Percentiles rank a stretch among this genome's conserved stretches.
Conservation (phyloP, 2,113 vertebrate species). For the Pomatostomus ruficeps region DNA sequence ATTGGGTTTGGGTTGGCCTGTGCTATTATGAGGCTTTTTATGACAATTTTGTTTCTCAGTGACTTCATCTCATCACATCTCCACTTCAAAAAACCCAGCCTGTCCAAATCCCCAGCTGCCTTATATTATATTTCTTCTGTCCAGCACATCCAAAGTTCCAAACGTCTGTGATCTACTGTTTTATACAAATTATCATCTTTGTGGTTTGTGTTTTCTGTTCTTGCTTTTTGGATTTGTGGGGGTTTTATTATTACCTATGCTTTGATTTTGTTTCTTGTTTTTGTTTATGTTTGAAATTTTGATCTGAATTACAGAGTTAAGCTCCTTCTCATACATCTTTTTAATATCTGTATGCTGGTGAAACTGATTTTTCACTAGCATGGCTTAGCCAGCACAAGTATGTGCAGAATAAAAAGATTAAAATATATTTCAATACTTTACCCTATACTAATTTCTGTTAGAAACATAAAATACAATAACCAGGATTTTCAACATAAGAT, state of each 20-base stretch:
- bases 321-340: not conserved
- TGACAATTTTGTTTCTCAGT: not conserved
- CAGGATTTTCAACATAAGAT: not conserved
- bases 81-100: not conserved
- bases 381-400: not conserved
- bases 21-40: not conserved
- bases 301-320: not conserved
- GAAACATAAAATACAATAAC: not conserved
- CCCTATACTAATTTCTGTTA: not conserved
- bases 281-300: not conserved
- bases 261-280: not conserved
- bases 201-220: not conserved
- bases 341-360: not conserved
- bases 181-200: not conserved
- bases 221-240: not conserved
- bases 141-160: not conserved
- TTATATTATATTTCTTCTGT: not conserved
- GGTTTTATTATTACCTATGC: not conserved
- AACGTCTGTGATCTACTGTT: not conserved
- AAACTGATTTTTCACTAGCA: not conserved
- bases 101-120: not conserved
- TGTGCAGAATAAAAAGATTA: not conserved
- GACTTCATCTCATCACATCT: not conserved
- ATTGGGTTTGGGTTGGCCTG: not conserved
- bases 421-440: not conserved